Conservation (phyloP, 1,140 invertebrate genomes). For the Helicoverpa zea region DNA sequence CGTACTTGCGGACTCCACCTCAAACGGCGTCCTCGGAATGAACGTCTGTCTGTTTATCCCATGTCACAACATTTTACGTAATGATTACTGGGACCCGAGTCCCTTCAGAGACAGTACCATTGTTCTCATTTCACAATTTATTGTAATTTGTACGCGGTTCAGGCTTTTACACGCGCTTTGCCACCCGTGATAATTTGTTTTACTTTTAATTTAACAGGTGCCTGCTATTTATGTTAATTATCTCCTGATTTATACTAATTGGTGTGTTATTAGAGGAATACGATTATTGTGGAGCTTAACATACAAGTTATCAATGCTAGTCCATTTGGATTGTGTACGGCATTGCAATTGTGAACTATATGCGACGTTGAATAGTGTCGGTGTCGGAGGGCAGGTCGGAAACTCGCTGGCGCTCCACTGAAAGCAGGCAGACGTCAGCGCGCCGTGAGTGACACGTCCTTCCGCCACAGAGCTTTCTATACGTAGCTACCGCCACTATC, state of each 20-base stretch:
- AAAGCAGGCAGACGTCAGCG: slow-evolving; percentile 75
- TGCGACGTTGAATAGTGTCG: slow-evolving; percentile 62
- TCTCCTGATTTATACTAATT: slow-evolving; percentile 26
- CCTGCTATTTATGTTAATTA: slow-evolving; percentile 34
- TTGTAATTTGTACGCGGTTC: slow-evolving; percentile 49
- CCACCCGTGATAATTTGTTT: slow-evolving; percentile 39
- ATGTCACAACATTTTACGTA: slow-evolving; percentile 56
- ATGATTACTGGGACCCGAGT: slow-evolving; percentile 55
- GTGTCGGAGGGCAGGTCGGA: slow-evolving; percentile 77
- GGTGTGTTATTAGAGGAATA: neutral
- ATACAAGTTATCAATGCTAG: neutral
- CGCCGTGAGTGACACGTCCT: slow-evolving; percentile 79
- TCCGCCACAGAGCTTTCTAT: slow-evolving; percentile 70
- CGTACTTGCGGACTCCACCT: slow-evolving; percentile 47
- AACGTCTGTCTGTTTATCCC: slow-evolving; percentile 44
- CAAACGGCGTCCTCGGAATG: slow-evolving; percentile 42
- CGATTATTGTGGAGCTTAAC: neutral
- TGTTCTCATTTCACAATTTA: slow-evolving; percentile 50
- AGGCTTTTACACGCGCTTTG: slow-evolving; percentile 36
- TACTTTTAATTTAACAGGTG: slow-evolving; percentile 39
- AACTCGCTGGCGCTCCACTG: slow-evolving; percentile 69
- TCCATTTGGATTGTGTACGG: slow-evolving; percentile 17
- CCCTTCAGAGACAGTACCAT: slow-evolving; percentile 46
- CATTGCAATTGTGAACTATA: slow-evolving; percentile 56
- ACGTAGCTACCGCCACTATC: slow-evolving; percentile 63